Evolutionary conservation across 2,888 invertebrate genomes (phyloP), one percentile per base, ranked within the genome.

Genomic region (Leptura quadrifasciata): DNA sequence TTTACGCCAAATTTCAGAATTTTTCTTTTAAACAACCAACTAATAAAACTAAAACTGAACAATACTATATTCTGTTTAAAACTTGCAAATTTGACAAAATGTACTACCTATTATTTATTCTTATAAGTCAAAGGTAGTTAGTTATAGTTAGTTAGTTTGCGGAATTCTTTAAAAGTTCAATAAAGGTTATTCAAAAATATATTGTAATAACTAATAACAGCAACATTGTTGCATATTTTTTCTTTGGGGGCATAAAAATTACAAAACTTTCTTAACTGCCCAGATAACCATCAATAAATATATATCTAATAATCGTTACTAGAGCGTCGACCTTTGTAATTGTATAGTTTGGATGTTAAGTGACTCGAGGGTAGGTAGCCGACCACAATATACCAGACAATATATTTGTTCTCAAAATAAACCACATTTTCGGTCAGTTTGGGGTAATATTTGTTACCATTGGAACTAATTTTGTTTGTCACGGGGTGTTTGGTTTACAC

Each of bases 351-450:
- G 60, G 47, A 60, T 31, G 69, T 57, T 60, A 70, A 70, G 20
- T 60, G 31, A 35, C 31, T 54, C 54, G 27, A 10, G 24, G 10
- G 55, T 54, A 17, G 18, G 10, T 58, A 21, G 58, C 61, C 71
- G 47, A 47, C 47, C 61, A 71, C 52, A 69, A 69, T 35, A 27
- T 65, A 47, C 47, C 61, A 71, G 27, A 69, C 58, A 20, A 27
- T 65, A 24, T 31, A 72, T 73, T 75, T 77, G 68, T 55, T 18
- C 75, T 71, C 74, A 71, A 73, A 80, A 83, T 83, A 83, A 84
- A 84, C 84, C 84, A 69, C 84, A 84, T 80, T 81, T 83, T 67
- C 83, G 84, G 84, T 82, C 78, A 80, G 71, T 81, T 80, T 80
- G 79, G 81, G 83, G 81, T 81, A 76, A 83, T 80, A 81, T 79